Evolutionary conservation across 2,113 vertebrate genomes (phyloP).

Genomic region (Serilophus lunatus): DNA sequence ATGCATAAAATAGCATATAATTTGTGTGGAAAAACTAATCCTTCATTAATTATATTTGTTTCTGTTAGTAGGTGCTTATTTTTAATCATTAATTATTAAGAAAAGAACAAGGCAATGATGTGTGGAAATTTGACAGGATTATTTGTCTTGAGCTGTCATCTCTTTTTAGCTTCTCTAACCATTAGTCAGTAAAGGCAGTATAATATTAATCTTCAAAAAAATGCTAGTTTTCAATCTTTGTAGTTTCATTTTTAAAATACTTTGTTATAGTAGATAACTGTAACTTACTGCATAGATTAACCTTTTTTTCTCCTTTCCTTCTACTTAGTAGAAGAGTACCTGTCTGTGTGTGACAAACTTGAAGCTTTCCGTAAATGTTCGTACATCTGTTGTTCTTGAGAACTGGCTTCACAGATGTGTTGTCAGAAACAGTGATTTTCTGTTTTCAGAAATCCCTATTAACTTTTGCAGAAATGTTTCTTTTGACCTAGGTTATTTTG

Average conservation of each 20-base stretch:
- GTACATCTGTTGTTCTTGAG: neutral
- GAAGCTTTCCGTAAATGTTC: neutral
- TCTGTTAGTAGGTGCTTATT: neutral
- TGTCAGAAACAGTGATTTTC: neutral
- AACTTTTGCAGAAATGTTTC: neutral
- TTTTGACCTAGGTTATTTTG: neutral
- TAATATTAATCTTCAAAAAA: neutral
- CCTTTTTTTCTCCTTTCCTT: neutral
- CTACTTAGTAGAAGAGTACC: neutral
- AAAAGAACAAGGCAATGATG: neutral
- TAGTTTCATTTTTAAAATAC: neutral
- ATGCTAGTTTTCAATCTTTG: neutral
- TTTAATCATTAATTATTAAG: neutral
- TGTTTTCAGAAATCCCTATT: neutral
- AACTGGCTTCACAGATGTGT: neutral
- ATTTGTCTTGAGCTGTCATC: neutral
- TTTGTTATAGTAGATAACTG: neutral
- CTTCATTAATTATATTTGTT: constrained; percentile 34
- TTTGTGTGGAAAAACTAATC: constrained; percentile 6
- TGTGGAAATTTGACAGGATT: neutral
- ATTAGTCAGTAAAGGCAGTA: neutral
- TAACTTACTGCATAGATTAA: neutral
- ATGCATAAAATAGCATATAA: neutral
- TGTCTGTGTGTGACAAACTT: neutral
- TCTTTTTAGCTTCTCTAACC: neutral